Conservation (phyloP, 2,113 vertebrate genomes). For the Bombycilla garrulus region DNA sequence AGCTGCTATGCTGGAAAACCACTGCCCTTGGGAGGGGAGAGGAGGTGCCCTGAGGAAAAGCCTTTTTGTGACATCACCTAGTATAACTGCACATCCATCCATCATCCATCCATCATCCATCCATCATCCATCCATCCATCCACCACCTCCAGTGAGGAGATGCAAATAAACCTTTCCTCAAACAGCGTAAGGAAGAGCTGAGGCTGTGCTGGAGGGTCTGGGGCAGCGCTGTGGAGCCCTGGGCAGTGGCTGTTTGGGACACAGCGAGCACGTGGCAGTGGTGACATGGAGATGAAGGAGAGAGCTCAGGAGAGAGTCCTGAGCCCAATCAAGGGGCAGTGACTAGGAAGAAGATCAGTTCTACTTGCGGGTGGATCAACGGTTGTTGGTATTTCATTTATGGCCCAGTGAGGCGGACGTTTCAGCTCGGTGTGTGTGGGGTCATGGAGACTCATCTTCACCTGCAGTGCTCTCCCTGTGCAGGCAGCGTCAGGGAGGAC, state of each 20-base stretch:
- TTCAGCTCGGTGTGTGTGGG: not conserved
- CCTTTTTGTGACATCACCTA: not conserved
- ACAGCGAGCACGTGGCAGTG: fast-evolving
- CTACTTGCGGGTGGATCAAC: fast-evolving
- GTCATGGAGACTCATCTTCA: fast-evolving
- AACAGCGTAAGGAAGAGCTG: fast-evolving
- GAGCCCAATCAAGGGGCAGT: fast-evolving
- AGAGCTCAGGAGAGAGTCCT: not conserved
- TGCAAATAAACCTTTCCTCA: not conserved
- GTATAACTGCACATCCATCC: not conserved
- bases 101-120: too few relatives aligned
- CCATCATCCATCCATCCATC: too few relatives aligned
- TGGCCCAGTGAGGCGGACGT: not conserved
- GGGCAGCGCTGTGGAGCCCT: fast-evolving
- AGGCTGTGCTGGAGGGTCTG: not conserved
- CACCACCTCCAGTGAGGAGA: not conserved
- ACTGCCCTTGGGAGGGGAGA: not conserved
- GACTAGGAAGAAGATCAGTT: not conserved
- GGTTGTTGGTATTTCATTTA: not conserved
- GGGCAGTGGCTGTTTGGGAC: not conserved
- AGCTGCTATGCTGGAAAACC: not conserved
- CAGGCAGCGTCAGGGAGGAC: not conserved
- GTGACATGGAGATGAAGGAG: not conserved
- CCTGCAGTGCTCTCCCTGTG: not conserved
- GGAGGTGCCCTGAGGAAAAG: not conserved